These are phyloP conservation scores for Operophtera brumata DNA, from an alignment of 2,888 invertebrate genomes.

Conservation along the genomic window DNA sequence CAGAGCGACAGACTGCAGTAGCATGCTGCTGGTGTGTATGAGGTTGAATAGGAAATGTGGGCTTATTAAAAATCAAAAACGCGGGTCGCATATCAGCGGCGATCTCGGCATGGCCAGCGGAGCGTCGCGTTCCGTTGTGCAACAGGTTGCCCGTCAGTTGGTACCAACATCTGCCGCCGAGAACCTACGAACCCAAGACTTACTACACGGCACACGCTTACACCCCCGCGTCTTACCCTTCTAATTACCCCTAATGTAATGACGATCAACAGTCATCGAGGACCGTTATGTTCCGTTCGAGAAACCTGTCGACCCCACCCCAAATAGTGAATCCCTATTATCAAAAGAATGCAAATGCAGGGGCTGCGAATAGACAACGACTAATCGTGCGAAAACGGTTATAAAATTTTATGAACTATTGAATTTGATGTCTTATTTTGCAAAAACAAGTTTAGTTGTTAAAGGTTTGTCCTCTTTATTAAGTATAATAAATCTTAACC, in stretches of 20 bases:
- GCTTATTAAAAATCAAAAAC: constrained; percentile 66
- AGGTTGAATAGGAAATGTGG: constrained; percentile 36
- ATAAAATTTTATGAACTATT: constrained; percentile 42
- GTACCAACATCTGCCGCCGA: constrained; percentile 67
- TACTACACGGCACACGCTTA: constrained; percentile 23
- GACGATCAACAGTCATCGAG: constrained; percentile 65
- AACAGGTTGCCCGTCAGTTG: constrained; percentile 79
- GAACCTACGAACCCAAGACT: constrained; percentile 55
- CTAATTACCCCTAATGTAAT: constrained; percentile 61
- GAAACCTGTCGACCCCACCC: constrained; percentile 66
- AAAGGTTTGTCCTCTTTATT: constrained; percentile 16
- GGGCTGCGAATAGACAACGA: constrained; percentile 73
- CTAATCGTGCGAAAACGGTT: constrained; percentile 70
- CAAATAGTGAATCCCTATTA: constrained; percentile 54
- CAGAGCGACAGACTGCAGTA: constrained; percentile 21
- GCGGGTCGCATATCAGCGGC: constrained; percentile 61
- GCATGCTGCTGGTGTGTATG: constrained; percentile 22
- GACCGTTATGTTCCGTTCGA: constrained; percentile 77
- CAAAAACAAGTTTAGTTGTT: constrained; percentile 35
- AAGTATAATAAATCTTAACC: constrained; percentile 13
- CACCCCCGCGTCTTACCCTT: constrained; percentile 73
- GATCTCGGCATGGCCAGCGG: constrained; percentile 68
- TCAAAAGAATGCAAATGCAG: constrained; percentile 62
- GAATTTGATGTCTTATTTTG: constrained; percentile 37
- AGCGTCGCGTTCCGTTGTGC: constrained; percentile 75